Evolutionary conservation across 2,797 vertebrate genomes (phyloP).

Genomic region (Sternotherus odoratus): DNA sequence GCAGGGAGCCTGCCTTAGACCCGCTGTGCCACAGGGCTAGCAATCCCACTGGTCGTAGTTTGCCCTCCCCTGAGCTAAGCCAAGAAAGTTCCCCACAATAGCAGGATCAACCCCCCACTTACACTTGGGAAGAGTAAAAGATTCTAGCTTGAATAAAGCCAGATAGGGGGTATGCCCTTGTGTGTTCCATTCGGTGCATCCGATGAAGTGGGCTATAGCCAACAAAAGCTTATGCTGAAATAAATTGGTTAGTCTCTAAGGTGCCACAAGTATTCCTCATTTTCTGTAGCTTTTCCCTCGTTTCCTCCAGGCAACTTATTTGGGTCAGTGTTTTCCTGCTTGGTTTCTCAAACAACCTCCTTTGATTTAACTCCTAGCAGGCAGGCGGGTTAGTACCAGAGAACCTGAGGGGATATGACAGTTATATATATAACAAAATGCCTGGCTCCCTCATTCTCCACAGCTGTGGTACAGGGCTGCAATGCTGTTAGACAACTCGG

Average conservation of each 20-base stretch:
- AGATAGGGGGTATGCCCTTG: background rate
- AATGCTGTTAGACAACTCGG: accelerated
- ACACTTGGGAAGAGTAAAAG: background rate
- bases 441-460: background rate
- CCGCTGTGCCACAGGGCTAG: no score
- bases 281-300: background rate
- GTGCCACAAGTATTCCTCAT: no score
- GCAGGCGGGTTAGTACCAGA: background rate
- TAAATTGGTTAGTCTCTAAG: no score
- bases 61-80: no score
- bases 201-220: no score
- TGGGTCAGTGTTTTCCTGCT: background rate
- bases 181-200: no score
- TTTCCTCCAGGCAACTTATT: background rate
- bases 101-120: no score
- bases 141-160: background rate
- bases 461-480: background rate
- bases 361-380: background rate
- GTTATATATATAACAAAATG: background rate
- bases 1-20: no score
- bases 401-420: background rate
- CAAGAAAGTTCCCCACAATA: no score
- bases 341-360: background rate
- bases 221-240: no score
- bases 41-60: no score